phyloP scores from a whole-genome alignment of 2,113 vertebrate genomes.

The Macroglossus sobrinus region DNA sequence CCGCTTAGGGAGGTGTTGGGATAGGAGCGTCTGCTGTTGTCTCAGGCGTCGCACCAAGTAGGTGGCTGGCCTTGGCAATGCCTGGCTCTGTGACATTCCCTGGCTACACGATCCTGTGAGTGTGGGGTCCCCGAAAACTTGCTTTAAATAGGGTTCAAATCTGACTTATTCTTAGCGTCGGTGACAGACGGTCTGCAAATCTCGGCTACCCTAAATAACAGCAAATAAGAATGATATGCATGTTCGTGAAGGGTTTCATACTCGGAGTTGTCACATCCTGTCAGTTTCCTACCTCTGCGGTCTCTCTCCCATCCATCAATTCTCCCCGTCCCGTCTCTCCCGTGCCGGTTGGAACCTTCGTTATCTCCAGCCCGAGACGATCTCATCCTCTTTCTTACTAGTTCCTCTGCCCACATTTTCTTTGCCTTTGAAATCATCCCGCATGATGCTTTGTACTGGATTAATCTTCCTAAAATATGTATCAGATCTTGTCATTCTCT shows the following conservation, averaged over 20 bases:
- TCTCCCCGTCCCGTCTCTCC: not conserved
- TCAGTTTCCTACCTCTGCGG: not conserved
- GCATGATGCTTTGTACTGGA: not conserved
- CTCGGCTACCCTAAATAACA: constrained; percentile 25
- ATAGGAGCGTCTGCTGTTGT: not conserved
- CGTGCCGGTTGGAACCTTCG: not conserved
- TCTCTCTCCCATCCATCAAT: constrained; percentile 14
- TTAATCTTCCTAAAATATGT: constrained; percentile 45
- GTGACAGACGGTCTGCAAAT: constrained; percentile 49
- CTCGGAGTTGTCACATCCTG: constrained; percentile 41
- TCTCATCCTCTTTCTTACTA: not conserved
- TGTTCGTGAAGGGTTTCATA: constrained; percentile 46
- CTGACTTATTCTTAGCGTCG: constrained; percentile 18
- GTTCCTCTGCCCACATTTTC: not conserved
- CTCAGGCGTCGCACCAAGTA: not conserved
- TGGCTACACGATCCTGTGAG: not conserved
- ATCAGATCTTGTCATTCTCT: not conserved
- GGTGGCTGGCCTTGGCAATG: not conserved
- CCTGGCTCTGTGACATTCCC: not conserved
- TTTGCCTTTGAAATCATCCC: constrained; percentile 38
- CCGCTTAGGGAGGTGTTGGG: not conserved
- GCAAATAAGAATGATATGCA: constrained; percentile 37
- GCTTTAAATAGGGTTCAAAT: constrained; percentile 17
- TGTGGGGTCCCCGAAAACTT: not conserved
- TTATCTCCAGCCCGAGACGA: constrained; percentile 39